phyloP scores from a whole-genome alignment of 2,797 vertebrate species.

The Acridotheres tristis region DNA sequence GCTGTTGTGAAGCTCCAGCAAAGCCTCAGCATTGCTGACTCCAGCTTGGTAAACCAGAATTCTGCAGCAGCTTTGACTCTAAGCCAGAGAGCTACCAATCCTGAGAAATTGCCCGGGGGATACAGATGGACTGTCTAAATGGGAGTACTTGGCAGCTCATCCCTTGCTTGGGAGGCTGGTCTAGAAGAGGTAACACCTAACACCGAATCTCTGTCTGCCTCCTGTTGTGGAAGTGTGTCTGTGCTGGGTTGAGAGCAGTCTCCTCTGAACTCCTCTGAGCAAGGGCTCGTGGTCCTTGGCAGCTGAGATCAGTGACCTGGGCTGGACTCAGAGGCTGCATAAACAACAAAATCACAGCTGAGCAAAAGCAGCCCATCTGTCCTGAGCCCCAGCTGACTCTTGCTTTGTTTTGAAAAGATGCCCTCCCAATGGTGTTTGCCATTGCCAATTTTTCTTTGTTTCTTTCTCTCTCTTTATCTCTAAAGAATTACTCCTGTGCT shows the following conservation, averaged over 20 bases:
- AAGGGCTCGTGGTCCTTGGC: background rate
- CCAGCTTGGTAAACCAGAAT: background rate
- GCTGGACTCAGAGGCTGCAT: background rate
- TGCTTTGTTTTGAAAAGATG: background rate
- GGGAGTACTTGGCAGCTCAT: background rate
- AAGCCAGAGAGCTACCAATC: accelerated
- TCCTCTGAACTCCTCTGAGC: background rate
- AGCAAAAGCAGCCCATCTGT: background rate
- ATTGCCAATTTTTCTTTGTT: background rate
- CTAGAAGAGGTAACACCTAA: background rate
- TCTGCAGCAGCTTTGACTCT: background rate
- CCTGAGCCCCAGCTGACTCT: background rate
- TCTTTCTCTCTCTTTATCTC: background rate
- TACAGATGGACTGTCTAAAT: background rate
- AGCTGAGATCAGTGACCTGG: background rate
- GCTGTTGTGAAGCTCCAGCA: background rate
- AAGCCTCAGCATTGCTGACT: background rate
- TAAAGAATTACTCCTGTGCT: background rate
- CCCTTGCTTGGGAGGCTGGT: background rate
- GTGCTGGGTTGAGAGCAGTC: background rate
- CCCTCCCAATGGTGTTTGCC: background rate
- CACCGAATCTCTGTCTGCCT: background rate
- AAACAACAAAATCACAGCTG: background rate
- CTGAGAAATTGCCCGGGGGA: background rate
- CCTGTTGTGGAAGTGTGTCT: background rate